A percentile compares a stretch with the other conserved stretches of the same genome.
phyloP scores from a whole-genome alignment of 1,140 invertebrate species.

The Caenorhabditis elegans region DNA sequence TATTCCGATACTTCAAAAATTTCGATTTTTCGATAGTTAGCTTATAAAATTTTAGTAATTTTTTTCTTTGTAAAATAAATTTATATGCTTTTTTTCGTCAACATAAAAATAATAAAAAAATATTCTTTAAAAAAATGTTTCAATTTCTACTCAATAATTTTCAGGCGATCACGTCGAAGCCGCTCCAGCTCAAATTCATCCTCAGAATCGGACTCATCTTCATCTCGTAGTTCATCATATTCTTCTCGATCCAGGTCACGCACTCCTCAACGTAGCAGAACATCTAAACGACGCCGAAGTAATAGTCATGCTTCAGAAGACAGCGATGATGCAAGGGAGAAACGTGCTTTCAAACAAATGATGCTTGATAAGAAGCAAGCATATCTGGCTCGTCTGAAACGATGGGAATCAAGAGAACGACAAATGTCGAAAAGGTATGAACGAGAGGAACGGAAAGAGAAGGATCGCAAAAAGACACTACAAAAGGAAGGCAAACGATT shows the following conservation, averaged over 20 bases:
- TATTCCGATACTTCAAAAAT: too few relatives aligned
- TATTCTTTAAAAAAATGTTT: too few relatives aligned
- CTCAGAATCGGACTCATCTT: not conserved
- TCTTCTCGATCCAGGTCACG: constrained; percentile 33
- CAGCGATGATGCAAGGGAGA: constrained; percentile 42
- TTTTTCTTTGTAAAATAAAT: too few relatives aligned
- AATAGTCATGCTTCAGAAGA: constrained; percentile 16
- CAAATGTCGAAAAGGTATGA: constrained; percentile 30
- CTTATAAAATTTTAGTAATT: too few relatives aligned
- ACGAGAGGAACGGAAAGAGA: constrained; percentile 35
- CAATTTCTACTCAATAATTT: not conserved
- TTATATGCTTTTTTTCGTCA: too few relatives aligned
- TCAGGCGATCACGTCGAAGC: constrained; percentile 25
- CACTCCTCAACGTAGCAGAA: not conserved
- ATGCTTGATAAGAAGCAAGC: constrained; percentile 44
- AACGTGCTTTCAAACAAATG: constrained; percentile 9
- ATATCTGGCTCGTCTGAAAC: constrained; percentile 41
- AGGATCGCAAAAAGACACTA: constrained; percentile 31
- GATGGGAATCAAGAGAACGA: constrained; percentile 84
- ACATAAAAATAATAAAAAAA: too few relatives aligned
- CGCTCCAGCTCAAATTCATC: constrained; percentile 13
- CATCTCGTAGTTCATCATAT: not conserved
- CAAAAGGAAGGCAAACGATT: constrained; percentile 80
- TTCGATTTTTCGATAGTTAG: too few relatives aligned
- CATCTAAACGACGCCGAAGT: not conserved